Percentiles rank a stretch among this genome's conserved stretches.
Evolutionary conservation across 1,140 invertebrate species (phyloP).

Genomic region (Chrysoperla carnea): DNA sequence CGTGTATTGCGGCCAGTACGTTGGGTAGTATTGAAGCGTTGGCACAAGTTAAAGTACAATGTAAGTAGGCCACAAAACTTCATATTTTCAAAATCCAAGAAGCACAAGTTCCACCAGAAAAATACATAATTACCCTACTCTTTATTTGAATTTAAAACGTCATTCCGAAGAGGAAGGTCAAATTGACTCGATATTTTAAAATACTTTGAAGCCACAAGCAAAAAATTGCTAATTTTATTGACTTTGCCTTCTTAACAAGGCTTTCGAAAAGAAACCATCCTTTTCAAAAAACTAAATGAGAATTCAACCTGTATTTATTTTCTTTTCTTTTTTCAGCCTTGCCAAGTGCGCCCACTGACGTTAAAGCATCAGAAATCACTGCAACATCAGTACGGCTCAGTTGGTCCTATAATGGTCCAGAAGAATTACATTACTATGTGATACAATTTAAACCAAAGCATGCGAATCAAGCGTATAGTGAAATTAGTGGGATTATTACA

Average conservation of each 20-base stretch:
- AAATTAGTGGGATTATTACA: constrained; percentile 82
- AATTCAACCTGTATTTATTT: too few species aligned
- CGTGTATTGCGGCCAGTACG: constrained; percentile 87
- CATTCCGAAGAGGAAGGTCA: too few species aligned
- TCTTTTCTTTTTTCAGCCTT: constrained; percentile 41
- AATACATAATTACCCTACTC: too few species aligned
- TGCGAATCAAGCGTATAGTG: constrained; percentile 61
- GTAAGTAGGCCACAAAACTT: constrained; percentile 52
- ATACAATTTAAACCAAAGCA: constrained; percentile 91
- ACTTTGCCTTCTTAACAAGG: too few species aligned
- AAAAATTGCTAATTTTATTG: too few species aligned
- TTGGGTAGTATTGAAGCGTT: constrained; percentile 78
- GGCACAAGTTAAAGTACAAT: constrained; percentile 85
- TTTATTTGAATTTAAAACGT: too few species aligned
- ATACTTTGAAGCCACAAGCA: too few species aligned
- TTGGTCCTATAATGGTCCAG: constrained; percentile 75
- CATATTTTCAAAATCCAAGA: background rate
- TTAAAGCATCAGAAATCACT: constrained; percentile 80
- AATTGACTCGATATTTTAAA: too few species aligned
- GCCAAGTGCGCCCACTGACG: constrained; percentile 71
- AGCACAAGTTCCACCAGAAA: too few species aligned
- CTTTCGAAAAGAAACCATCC: too few species aligned
- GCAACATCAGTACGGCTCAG: constrained; percentile 77
- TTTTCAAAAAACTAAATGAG: too few species aligned
- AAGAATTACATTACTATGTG: constrained; percentile 82